Conservation (phyloP, 2,113 vertebrate genomes). For the Urocolius indicus region DNA sequence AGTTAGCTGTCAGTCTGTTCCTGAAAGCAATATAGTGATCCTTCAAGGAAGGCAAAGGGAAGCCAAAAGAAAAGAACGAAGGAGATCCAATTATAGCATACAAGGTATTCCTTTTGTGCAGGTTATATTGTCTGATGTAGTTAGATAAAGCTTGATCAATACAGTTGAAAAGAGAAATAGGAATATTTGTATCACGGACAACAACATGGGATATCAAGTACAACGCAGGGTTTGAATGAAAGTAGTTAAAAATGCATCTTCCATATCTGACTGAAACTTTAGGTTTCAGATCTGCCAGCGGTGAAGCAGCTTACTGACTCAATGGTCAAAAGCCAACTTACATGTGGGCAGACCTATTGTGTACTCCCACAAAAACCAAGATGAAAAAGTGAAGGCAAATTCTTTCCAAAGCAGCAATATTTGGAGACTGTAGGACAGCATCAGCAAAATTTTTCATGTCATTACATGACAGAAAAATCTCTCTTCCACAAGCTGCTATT, state of each 20-base stretch:
- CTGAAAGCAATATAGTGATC: neutral
- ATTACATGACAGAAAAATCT: neutral
- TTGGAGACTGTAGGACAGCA: neutral
- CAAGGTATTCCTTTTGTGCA: neutral
- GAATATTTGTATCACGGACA: neutral
- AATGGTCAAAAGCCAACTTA: neutral
- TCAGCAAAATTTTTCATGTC: neutral
- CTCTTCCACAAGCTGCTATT: neutral
- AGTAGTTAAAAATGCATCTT: neutral
- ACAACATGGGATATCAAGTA: neutral
- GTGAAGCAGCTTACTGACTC: rapidly evolving
- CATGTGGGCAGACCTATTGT: neutral
- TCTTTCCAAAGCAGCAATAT: neutral
- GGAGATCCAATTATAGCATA: neutral
- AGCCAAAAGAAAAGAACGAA: neutral
- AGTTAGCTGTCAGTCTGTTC: neutral
- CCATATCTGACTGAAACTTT: neutral
- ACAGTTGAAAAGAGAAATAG: neutral
- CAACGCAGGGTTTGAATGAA: neutral
- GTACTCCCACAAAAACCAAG: neutral
- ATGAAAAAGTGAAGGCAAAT: neutral
- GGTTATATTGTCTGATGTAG: neutral
- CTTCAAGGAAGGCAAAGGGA: neutral
- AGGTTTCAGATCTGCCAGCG: neutral
- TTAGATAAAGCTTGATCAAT: neutral